Evolutionary conservation across 2,113 vertebrate genomes (phyloP).

Genomic region (Oryzias woworae): DNA sequence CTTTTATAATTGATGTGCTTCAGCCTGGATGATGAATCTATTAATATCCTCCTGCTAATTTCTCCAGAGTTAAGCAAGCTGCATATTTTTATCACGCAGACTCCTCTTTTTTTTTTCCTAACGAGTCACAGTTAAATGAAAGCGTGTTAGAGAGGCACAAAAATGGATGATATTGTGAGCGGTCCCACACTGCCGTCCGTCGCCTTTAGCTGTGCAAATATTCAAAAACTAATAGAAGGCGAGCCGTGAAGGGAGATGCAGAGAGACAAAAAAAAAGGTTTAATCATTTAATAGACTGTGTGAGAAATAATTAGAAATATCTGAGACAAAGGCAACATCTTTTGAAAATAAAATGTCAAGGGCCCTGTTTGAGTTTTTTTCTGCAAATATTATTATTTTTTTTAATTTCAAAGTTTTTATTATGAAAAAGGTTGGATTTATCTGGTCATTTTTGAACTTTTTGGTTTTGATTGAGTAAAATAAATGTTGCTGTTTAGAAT

Average conservation of each 20-base stretch:
- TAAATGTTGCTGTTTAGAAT: no score
- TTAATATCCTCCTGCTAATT: slow-evolving; percentile 75
- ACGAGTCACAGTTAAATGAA: slow-evolving; percentile 71
- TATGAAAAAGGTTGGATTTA: no score
- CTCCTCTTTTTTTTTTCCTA: slow-evolving; percentile 43
- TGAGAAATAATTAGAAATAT: slow-evolving; percentile 65
- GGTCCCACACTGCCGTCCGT: slow-evolving; percentile 23
- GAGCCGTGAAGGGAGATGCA: background rate
- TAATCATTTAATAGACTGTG: slow-evolving; percentile 56
- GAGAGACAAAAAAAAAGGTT: slow-evolving; percentile 10
- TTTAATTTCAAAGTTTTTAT: no score
- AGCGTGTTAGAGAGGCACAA: slow-evolving; percentile 61
- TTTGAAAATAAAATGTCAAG: slow-evolving; percentile 52
- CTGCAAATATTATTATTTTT: slow-evolving; percentile 10
- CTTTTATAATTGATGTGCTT: slow-evolving; percentile 71
- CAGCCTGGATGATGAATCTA: slow-evolving; percentile 65
- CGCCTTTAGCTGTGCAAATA: slow-evolving; percentile 10
- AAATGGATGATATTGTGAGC: slow-evolving; percentile 34
- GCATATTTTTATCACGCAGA: slow-evolving; percentile 69
- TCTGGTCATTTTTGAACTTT: no score
- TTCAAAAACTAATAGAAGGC: background rate
- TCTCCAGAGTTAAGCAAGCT: slow-evolving; percentile 58
- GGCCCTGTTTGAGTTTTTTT: slow-evolving; percentile 42
- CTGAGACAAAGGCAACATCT: slow-evolving; percentile 71
- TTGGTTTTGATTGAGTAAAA: no score